Conservation (phyloP, 2,888 invertebrate species). For the Maniola hyperantus region DNA sequence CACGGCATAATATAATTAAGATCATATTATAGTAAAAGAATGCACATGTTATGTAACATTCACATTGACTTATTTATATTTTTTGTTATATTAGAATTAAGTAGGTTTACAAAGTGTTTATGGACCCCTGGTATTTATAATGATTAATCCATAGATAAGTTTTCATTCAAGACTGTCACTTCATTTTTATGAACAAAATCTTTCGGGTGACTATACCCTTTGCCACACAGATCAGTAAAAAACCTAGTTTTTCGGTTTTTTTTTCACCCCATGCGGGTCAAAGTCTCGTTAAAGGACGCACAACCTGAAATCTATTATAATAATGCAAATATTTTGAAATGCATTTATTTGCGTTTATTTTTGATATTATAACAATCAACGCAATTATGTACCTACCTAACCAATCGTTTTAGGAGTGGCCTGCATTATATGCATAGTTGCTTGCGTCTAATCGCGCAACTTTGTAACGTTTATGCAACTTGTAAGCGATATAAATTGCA, state of each 20-base stretch:
- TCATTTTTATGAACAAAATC: constrained; percentile 18
- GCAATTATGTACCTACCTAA: too few relatives aligned
- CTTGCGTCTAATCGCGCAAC: neutral
- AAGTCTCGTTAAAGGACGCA: neutral
- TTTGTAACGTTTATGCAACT: neutral
- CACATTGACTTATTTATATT: constrained; percentile 78
- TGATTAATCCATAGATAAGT: constrained; percentile 34
- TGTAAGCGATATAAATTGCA: neutral
- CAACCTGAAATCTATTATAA: neutral
- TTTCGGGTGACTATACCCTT: neutral
- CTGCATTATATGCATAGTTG: neutral
- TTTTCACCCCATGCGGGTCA: neutral
- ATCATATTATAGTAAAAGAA: constrained; percentile 66
- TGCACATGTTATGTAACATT: constrained; percentile 79
- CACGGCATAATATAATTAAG: constrained; percentile 58
- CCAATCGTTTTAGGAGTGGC: too few relatives aligned
- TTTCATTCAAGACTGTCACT: constrained; percentile 32
- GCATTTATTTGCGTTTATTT: neutral
- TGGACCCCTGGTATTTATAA: constrained; percentile 56
- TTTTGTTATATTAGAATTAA: constrained; percentile 77
- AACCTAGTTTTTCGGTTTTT: neutral
- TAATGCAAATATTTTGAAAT: neutral
- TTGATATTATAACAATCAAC: too few relatives aligned
- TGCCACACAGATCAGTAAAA: neutral
- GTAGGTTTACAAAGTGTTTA: constrained; percentile 58